phyloP scores from a whole-genome alignment of 2,888 invertebrate genomes.

The Cartodere bifasciata region DNA sequence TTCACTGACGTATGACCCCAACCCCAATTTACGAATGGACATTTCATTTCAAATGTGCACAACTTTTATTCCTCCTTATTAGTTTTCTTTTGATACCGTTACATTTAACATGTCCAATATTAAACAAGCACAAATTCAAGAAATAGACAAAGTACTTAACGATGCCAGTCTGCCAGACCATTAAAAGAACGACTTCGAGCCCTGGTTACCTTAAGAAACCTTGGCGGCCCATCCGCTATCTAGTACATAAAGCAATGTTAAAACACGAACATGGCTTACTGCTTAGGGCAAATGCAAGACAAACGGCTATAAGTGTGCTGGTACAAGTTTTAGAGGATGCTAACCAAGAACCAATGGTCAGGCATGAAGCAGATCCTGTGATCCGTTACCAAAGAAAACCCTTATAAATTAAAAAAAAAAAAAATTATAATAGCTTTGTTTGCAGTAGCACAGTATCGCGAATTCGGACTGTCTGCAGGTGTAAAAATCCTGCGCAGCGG shows the following conservation, averaged over 20 bases:
- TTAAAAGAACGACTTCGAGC: slow-evolving; percentile 89
- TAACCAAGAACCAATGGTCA: slow-evolving; percentile 85
- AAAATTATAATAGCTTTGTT: no score
- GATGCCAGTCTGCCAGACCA: slow-evolving; percentile 56
- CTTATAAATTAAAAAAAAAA: no score
- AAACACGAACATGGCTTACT: slow-evolving; percentile 98
- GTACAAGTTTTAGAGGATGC: slow-evolving; percentile 62
- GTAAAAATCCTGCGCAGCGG: no score
- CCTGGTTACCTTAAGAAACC: slow-evolving; percentile 82
- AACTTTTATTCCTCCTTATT: no score
- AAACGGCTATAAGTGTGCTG: slow-evolving; percentile 61
- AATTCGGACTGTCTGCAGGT: no score
- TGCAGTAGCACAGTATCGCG: no score
- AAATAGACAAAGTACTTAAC: slow-evolving; percentile 62
- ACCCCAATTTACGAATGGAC: no score
- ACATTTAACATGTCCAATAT: no score
- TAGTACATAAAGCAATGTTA: slow-evolving; percentile 65
- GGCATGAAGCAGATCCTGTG: slow-evolving; percentile 99
- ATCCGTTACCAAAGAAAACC: no score
- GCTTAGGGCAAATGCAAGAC: slow-evolving; percentile 96
- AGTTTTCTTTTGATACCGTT: no score
- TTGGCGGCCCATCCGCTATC: slow-evolving; percentile 72
- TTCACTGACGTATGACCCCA: no score
- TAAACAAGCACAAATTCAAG: slow-evolving; percentile 39
- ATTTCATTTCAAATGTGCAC: no score